Percentiles rank a stretch among this genome's conserved stretches.
Evolutionary conservation across 2,888 invertebrate genomes (phyloP).

Genomic region (Standfussiana lucernea): DNA sequence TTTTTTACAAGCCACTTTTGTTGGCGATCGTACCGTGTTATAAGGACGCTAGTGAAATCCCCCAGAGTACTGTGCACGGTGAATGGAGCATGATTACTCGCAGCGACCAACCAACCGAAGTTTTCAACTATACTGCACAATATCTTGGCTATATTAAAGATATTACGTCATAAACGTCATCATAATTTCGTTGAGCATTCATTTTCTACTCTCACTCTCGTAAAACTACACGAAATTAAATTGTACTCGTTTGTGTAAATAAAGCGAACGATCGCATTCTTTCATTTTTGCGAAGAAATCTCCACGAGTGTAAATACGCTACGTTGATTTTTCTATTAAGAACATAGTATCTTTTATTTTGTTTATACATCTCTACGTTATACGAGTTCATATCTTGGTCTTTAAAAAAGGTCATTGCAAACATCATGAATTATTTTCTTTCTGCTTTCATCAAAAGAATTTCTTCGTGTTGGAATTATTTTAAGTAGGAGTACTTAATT

Average conservation of each 20-base stretch:
- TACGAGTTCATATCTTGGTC: conserved; percentile 24
- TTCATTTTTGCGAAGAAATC: conserved; percentile 44
- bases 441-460: conserved; percentile 8
- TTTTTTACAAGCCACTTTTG: conserved; percentile 61
- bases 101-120: conserved; percentile 55
- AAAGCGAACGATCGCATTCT: conserved; percentile 28
- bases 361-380: conserved; percentile 25
- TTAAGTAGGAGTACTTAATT: conserved; percentile 2
- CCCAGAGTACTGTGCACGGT: conserved; percentile 65
- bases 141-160: conserved; percentile 60
- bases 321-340: conserved; percentile 53
- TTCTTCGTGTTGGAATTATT: background rate
- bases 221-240: conserved; percentile 54
- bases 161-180: conserved; percentile 55
- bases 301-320: conserved; percentile 44
- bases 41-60: conserved; percentile 67
- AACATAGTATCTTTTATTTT: conserved; percentile 39
- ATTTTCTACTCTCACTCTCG: conserved; percentile 42
- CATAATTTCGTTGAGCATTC: conserved; percentile 43
- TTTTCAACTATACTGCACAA: conserved; percentile 61
- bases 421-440: conserved; percentile 23
- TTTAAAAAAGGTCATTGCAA: conserved; percentile 38
- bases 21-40: conserved; percentile 58
- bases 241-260: conserved; percentile 42
- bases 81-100: conserved; percentile 74